Base-by-base conservation (phyloP, 2,888 invertebrate species). In the Dione juno region DNA sequence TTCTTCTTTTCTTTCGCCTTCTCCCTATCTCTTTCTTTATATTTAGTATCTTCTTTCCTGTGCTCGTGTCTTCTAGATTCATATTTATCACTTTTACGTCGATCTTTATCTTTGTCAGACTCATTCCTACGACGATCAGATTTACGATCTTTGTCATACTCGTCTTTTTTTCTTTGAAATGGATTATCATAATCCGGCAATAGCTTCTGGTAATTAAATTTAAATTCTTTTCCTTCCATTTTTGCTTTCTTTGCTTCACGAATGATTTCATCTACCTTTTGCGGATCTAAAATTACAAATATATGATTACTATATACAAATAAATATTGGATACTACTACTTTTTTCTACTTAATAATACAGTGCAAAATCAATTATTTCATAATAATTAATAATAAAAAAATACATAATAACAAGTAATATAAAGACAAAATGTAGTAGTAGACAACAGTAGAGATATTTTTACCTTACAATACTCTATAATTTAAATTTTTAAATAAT, bases 131-230 rank as follows among this genome's bases (percentile, higher is more conserved):
- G 73, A 21, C 70, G 66, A 21, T 77, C 76, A 21, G 73, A 48
- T 72, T 81, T 75, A 63, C 76, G 77, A 40, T 76, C 73, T 61
- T 69, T 79, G 7, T 76, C 78, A 41, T 16, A 40, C 6, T 83
- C 83, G 59, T 82, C 82, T 37, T 77, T 77, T 64, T 77, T 82
- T 57, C 88, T 83, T 83, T 91, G 92, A 73, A 93, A 93, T 0
- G 93, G 93, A 70, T 93, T 93, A 64, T 90, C 90, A 66, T 93
- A 93, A 57, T 87, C 87, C 0, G 93, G 93, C 45, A 92, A 79
- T 9, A 91, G 74, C 69, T 92, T 93, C 43, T 88, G 86, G 74
- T 92, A 92, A 66, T 91, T 88, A 68, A 93, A 93, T 82, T 93
- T 93, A 69, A 88, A 93, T 66, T 86, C 80, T 76, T 78, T 90